phyloP scores from a whole-genome alignment of 1,140 invertebrate species.

The Pogonomyrmex barbatus region DNA sequence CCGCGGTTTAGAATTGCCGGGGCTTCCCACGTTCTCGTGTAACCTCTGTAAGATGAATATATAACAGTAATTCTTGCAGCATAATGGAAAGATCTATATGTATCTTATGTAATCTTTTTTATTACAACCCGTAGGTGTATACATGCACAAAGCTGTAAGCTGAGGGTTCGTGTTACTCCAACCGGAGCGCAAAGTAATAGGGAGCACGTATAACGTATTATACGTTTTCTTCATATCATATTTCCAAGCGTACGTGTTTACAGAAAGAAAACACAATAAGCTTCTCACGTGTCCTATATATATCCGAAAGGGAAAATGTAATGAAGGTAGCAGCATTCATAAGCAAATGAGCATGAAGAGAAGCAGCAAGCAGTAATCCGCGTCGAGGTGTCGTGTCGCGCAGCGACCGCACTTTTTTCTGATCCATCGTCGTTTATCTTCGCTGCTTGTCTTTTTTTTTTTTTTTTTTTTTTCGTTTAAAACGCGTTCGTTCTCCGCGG shows the following conservation, averaged over 20 bases:
- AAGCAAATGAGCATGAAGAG: not conserved
- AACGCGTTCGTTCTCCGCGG: not conserved
- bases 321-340: constrained; percentile 5
- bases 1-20: not conserved
- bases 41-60: not conserved
- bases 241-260: not conserved
- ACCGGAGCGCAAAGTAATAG: not conserved
- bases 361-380: not conserved
- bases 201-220: not conserved
- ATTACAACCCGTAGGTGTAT: not conserved
- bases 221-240: not conserved
- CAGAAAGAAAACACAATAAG: not conserved
- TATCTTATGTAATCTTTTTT: not conserved
- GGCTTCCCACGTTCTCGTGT: not conserved
- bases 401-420: not conserved
- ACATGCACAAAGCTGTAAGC: not conserved
- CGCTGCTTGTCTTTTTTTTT: not conserved
- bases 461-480: not conserved
- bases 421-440: not conserved
- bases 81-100: not conserved
- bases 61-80: not conserved
- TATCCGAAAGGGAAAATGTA: not conserved
- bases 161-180: not conserved
- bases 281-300: not conserved
- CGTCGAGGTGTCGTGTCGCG: not conserved